phyloP scores from a whole-genome alignment of 2,113 vertebrate genomes.

The Cyanoderma ruficeps region DNA sequence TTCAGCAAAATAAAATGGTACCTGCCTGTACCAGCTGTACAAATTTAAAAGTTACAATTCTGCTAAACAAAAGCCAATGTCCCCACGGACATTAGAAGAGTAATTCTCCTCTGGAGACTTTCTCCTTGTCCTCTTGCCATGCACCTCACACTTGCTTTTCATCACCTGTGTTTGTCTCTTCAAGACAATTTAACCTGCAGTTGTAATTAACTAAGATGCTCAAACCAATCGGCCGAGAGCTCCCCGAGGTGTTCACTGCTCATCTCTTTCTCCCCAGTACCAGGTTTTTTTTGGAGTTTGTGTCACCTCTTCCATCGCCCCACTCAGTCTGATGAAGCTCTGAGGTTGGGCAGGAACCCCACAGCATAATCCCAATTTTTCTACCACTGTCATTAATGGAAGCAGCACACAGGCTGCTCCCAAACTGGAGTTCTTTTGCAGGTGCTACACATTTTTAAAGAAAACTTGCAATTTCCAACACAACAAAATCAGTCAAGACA shows the following conservation, averaged over 20 bases:
- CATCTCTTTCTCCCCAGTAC: accelerated
- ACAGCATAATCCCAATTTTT: not conserved
- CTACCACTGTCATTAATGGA: not conserved
- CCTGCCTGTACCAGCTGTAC: not conserved
- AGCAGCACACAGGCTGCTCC: not conserved
- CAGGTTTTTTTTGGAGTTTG: not conserved
- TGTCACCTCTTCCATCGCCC: not conserved
- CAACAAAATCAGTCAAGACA: not conserved
- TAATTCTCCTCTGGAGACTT: not conserved
- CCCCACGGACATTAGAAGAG: not conserved
- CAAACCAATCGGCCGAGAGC: not conserved
- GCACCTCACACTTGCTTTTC: not conserved
- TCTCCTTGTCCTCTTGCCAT: not conserved
- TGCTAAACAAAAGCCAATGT: not conserved
- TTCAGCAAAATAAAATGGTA: not conserved
- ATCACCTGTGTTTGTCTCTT: not conserved
- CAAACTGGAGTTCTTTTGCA: not conserved
- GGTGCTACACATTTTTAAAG: not conserved
- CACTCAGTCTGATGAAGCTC: not conserved
- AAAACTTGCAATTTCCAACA: not conserved
- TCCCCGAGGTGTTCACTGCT: accelerated
- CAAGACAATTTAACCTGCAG: not conserved
- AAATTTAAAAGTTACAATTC: not conserved
- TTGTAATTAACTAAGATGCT: not conserved
- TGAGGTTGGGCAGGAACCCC: not conserved